Conservation (phyloP, 2,797 vertebrate species). For the Lepus townsendii region DNA sequence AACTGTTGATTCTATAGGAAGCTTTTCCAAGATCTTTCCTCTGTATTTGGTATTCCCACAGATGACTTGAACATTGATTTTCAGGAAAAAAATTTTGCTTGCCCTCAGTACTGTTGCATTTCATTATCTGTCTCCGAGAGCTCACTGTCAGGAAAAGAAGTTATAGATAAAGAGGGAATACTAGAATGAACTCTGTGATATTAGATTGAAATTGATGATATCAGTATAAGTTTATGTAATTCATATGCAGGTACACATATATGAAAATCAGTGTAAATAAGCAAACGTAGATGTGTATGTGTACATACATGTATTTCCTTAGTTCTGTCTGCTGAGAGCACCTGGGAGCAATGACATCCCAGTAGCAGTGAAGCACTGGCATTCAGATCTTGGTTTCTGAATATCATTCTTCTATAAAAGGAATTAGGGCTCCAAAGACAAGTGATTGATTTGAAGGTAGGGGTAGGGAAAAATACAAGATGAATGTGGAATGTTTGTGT, state of each 20-base stretch:
- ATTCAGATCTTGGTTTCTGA: not conserved
- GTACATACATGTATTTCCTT: not conserved
- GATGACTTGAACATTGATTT: not conserved
- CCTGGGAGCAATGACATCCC: not conserved
- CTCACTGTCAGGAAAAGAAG: not conserved
- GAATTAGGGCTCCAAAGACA: not conserved
- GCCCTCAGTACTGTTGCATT: slow-evolving; percentile 4
- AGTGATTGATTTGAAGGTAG: not conserved
- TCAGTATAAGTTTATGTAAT: not conserved
- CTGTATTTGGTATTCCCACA: slow-evolving; percentile 6
- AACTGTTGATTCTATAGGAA: not conserved
- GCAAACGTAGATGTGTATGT: not conserved
- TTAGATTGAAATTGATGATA: not conserved
- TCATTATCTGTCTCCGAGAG: not conserved
- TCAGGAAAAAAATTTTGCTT: not conserved
- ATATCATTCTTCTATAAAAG: not conserved
- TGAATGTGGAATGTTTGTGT: not conserved
- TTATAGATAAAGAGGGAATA: not conserved
- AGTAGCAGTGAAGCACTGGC: not conserved
- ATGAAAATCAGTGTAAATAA: not conserved
- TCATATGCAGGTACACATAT: not conserved
- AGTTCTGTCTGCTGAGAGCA: not conserved
- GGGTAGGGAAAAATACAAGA: not conserved
- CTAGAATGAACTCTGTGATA: not conserved
- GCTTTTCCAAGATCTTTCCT: slow-evolving; percentile 30